Base-by-base conservation (phyloP, 2,113 vertebrate species). In the Nerophis ophidion region DNA sequence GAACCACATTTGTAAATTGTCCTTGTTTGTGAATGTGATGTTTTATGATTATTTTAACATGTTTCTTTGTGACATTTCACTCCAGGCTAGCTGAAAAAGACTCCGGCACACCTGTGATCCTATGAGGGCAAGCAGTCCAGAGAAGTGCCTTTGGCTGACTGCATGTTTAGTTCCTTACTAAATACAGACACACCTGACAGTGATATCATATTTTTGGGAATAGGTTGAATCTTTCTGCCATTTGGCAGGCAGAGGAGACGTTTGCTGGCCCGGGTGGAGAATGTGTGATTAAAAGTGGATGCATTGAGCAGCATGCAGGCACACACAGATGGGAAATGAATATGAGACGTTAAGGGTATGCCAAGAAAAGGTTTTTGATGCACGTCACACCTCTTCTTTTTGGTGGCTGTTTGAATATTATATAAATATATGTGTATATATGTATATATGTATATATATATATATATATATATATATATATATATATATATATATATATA, bases 261-360 rank as follows among this genome's bases (percentile, higher is more conserved):
- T 66, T 52, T 40, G 68, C 71, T 64, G 70, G 66, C 34, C 63
- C 12, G 16, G 53, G 61, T 67, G 66, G 60, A 77, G 56, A 63
- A 16, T 57, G 71, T 60, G 57, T 71, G 70, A 74, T 77, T 75
- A 71, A 78, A 78, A 70, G 77, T 58, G 49, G 49, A 73, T 69
- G 62, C 51, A 70, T 33, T 48, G 57, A 64, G 66, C 57, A 63
- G 49, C 45, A 40, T 49, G 57, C 46, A 42, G 55, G 57, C 46
- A 42, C 57, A 63, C 74, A 62, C 56, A 57, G 64, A 75, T 68
- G 57, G 55, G 19, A 66, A 64, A 64, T 62, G 66, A 65, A 76
- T 60, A 36, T n/a, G 44, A 36, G 55, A 57, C 15, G 5, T 52
- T 52, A 53, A 44, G n/a, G 63, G 77, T 61, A n/a, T 69, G 63